Evolutionary conservation across 2,888 invertebrate species (phyloP).

Genomic region (Icerya purchasi): DNA sequence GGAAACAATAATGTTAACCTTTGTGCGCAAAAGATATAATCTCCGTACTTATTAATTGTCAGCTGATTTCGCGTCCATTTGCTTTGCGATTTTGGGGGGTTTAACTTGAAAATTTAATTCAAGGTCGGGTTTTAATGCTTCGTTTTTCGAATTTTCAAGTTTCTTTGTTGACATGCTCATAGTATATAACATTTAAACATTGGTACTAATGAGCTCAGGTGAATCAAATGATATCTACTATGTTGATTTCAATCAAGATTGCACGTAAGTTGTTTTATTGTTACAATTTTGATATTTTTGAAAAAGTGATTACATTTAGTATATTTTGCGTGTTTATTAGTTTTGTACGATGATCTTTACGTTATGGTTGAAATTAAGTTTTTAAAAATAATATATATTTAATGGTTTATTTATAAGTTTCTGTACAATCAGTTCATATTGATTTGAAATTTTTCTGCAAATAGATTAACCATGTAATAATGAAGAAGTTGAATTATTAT

Average conservation of each 20-base stretch:
- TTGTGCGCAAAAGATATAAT: background rate
- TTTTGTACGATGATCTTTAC: no score
- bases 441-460: no score
- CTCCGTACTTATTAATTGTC: background rate
- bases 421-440: no score
- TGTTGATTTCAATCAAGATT: constrained; percentile 94
- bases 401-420: no score
- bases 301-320: no score
- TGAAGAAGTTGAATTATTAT: no score
- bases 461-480: no score
- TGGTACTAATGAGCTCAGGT: constrained; percentile 9
- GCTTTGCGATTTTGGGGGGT: no score
- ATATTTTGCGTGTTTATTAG: no score
- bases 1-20: background rate
- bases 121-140: background rate
- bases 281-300: background rate
- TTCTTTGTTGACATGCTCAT: background rate
- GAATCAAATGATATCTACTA: constrained; percentile 49
- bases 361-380: no score
- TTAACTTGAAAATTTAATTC: no score
- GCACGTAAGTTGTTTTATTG: constrained; percentile 54
- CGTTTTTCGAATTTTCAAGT: background rate
- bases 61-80: background rate
- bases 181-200: background rate
- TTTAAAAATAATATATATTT: no score